Percentiles rank a stretch among this genome's conserved stretches.
Evolutionary conservation across 2,888 invertebrate species (phyloP).

Genomic region (Epinotia ramella): DNA sequence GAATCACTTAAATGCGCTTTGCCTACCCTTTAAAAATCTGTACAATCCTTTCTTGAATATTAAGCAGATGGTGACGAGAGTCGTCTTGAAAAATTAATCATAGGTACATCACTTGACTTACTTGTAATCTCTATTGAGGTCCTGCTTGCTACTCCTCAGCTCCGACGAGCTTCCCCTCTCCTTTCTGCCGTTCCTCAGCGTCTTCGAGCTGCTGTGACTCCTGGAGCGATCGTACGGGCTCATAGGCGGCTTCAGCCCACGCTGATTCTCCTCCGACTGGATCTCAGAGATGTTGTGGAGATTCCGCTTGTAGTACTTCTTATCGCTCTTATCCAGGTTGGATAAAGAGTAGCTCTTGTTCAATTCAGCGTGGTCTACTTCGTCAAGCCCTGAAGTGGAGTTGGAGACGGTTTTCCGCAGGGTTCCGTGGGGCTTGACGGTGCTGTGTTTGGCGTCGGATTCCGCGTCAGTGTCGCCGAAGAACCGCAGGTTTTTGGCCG

Average conservation of each 20-base stretch:
- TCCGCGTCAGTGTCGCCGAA: conserved; percentile 94
- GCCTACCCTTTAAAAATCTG: too few relatives aligned
- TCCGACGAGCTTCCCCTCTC: conserved; percentile 68
- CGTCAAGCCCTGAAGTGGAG: conserved; percentile 77
- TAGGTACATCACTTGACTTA: conserved; percentile 60
- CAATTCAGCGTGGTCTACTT: conserved; percentile 71
- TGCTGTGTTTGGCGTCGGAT: conserved; percentile 83
- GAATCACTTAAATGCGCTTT: too few relatives aligned
- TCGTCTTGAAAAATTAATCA: too few relatives aligned
- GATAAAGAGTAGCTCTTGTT: conserved; percentile 78
- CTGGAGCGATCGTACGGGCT: conserved; percentile 78
- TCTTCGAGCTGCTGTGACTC: conserved; percentile 81
- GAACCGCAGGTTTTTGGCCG: conserved; percentile 91
- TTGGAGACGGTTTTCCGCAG: conserved; percentile 76
- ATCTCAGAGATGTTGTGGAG: conserved; percentile 86
- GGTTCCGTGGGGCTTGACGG: conserved; percentile 66
- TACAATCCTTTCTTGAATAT: too few relatives aligned
- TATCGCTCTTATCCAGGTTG: conserved; percentile 69
- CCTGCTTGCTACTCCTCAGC: conserved; percentile 74
- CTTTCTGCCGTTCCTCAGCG: conserved; percentile 62
- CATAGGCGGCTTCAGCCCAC: conserved; percentile 75
- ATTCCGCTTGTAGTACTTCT: conserved; percentile 77
- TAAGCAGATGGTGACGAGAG: too few relatives aligned
- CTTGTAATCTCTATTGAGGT: conserved; percentile 74
- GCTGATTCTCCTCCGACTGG: conserved; percentile 73